Conservation (phyloP, 2,797 vertebrate species). For the Artibeus lituratus region DNA sequence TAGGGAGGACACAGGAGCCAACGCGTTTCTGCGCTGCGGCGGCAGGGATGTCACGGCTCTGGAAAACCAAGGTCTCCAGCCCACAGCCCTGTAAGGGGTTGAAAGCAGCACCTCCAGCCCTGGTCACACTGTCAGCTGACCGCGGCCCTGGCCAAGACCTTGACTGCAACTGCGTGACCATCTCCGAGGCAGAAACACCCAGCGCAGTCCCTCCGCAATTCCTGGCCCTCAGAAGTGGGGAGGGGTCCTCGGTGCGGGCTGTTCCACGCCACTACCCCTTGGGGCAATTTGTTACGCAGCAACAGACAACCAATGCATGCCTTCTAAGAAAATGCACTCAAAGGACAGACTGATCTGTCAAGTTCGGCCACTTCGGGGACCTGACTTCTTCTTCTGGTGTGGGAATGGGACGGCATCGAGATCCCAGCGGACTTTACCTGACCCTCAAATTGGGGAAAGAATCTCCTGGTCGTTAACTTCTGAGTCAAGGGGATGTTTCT, state of each 20-base stretch:
- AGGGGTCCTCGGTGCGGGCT: neutral
- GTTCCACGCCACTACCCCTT: neutral
- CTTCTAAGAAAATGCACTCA: neutral
- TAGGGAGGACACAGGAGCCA: neutral
- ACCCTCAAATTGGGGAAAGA: neutral
- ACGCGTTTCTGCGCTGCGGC: rapidly evolving
- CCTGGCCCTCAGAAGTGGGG: neutral
- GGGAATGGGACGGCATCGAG: neutral
- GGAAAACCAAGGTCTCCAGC: neutral
- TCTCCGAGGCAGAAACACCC: neutral
- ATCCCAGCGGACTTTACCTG: neutral
- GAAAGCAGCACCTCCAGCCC: neutral
- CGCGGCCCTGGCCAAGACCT: too few species aligned
- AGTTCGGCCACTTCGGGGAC: neutral
- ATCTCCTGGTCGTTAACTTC: neutral
- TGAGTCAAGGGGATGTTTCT: neutral
- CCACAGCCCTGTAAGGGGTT: neutral
- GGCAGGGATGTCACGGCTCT: rapidly evolving
- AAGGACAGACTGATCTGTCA: neutral
- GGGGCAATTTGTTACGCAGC: neutral
- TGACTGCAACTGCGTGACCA: neutral
- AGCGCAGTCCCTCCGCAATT: neutral
- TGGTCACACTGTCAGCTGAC: neutral
- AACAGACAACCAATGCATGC: neutral
- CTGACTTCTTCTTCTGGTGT: neutral